Evolutionary conservation across 37 sponge, comb jelly and placozoan genomes (phyloP).

Genomic region (Mnemiopsis leidyi): DNA sequence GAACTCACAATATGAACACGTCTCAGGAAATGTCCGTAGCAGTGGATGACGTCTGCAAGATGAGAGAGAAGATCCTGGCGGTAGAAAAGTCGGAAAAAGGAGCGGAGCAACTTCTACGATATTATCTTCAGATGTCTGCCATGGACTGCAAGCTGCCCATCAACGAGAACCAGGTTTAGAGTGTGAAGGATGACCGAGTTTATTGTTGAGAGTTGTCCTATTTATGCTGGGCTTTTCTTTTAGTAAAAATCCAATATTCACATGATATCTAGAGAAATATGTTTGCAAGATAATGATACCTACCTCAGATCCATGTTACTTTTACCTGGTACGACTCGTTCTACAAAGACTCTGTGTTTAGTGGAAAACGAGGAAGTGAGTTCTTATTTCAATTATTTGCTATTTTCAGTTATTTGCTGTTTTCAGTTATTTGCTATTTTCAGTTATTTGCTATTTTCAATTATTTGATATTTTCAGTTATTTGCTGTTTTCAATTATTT

Average conservation of each 20-base stretch:
- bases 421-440: too few relatives aligned
- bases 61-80: not conserved
- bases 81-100: slow-evolving; percentile 28
- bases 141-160: slow-evolving; percentile 90
- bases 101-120: slow-evolving; percentile 66
- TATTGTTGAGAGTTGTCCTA: too few relatives aligned
- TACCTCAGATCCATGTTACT: slow-evolving; percentile 82
- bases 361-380: slow-evolving; percentile 74
- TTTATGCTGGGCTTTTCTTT: too few relatives aligned
- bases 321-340: slow-evolving; percentile 94
- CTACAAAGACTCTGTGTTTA: slow-evolving; percentile 70
- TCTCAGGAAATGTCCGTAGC: slow-evolving; percentile 38
- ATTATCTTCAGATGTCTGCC: slow-evolving; percentile 86
- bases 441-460: too few relatives aligned
- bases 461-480: too few relatives aligned
- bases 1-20: too few relatives aligned
- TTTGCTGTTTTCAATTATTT: too few relatives aligned
- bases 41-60: slow-evolving; percentile 6
- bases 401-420: too few relatives aligned
- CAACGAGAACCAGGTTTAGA: slow-evolving; percentile 82
- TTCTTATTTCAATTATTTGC: too few relatives aligned
- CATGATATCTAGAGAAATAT: too few relatives aligned
- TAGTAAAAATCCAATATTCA: too few relatives aligned
- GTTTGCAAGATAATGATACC: not conserved
- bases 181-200: too few relatives aligned